Evolutionary conservation across 2,888 invertebrate genomes (phyloP), one percentile per base, ranked within the genome.

Genomic region (Branchellion lobata): DNA sequence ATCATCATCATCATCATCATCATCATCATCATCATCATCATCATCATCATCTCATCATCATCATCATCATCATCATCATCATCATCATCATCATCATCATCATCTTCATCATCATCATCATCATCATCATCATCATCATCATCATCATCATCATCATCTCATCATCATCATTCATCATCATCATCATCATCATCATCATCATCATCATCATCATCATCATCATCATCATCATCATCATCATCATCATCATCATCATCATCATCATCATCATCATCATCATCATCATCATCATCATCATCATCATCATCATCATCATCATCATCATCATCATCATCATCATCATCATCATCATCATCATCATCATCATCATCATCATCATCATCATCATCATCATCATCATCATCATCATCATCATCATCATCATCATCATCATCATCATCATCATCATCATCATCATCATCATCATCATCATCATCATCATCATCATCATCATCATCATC

Each of bases 141-240:
- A 40, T 68, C 68, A 68, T 68, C 68, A 24, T 68, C 68, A 68
- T 68, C 68, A 31, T 11, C 68, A 21, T 3, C 24, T n/a, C n/a
- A n/a, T n/a, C n/a, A n/a, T n/a, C n/a, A n/a, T n/a, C n/a, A n/a
- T n/a, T 40, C 40, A 40, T 40, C 40, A 40, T 40, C 40, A 65
- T 65, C 24, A 65, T 65, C 24, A 65, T n/a, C 65, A 27, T n/a
- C 24, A 29, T 27, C 24, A 27, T 29, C 24, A 29, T 65, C 29
- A 65, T 29, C 65, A 27, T 29, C 24, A 65, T 65, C 29, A 27
- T 27, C 65, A 65, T 65, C 65, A 27, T 65, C 65, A 29, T 65
- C 65, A 40, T 40, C 40, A 40, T 40, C 40, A 40, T 40, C 40
- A 40, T 40, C 40, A 40, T 40, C 14, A 40, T 40, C 40, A 40